phyloP scores from a whole-genome alignment of 2,888 invertebrate species.

The Drosophila cognata region DNA sequence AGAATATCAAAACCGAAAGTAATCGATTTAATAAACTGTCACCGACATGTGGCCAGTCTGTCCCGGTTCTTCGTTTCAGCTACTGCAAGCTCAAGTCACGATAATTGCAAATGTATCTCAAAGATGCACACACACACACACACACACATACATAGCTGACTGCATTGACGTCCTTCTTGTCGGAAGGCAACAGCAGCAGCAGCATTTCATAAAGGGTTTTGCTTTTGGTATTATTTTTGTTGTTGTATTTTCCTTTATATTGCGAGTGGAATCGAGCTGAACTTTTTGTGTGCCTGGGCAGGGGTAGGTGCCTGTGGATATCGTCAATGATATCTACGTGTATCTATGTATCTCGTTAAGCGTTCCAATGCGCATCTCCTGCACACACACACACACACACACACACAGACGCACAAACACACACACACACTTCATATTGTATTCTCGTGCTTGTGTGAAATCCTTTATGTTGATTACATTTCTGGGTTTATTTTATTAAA shows the following conservation, averaged over 20 bases:
- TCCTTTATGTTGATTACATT: slow-evolving; percentile 84
- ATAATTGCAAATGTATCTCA: slow-evolving; percentile 83
- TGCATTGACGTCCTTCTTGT: slow-evolving; percentile 62
- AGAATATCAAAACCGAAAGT: slow-evolving; percentile 82
- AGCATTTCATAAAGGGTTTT: slow-evolving; percentile 77
- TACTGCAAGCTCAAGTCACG: slow-evolving; percentile 82
- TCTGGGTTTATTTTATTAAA: slow-evolving; percentile 84
- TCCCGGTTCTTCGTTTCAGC: slow-evolving; percentile 22
- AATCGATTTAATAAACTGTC: slow-evolving; percentile 85
- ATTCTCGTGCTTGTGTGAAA: slow-evolving; percentile 64
- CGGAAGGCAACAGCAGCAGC: slow-evolving; percentile 25
- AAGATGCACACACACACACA: slow-evolving; percentile 54
- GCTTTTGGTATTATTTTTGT: slow-evolving; percentile 25
- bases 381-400: slow-evolving; percentile 1
- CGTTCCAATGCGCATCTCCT: slow-evolving; percentile 66
- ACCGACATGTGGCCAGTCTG: slow-evolving; percentile 78
- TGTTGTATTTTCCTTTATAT: slow-evolving; percentile 1
- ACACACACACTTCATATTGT: neutral
- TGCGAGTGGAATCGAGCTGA: slow-evolving; percentile 9
- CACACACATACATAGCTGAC: slow-evolving; percentile 46
- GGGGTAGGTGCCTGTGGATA: slow-evolving; percentile 24
- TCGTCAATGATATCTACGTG: slow-evolving; percentile 79
- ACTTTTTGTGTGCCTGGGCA: slow-evolving; percentile 38
- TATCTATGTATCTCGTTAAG: slow-evolving; percentile 79
- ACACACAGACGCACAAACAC: neutral